These are phyloP conservation scores for Solenodon paradoxus DNA, from an alignment of 2,113 vertebrate genomes.

Conservation along the genomic window DNA sequence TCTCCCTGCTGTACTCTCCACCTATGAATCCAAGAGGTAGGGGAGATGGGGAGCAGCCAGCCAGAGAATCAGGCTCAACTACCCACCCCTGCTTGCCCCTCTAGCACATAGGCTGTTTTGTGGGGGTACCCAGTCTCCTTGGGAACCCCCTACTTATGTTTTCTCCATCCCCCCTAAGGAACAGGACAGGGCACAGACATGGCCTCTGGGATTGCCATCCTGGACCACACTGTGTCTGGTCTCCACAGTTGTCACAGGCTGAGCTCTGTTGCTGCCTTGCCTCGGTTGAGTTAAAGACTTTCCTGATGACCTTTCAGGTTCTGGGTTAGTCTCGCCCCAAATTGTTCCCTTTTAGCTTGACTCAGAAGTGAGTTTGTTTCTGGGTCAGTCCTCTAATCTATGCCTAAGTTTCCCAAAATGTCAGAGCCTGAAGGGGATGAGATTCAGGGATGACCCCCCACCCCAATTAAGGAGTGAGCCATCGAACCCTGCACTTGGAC, in stretches of 20 bases:
- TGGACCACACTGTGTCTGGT: rapidly evolving
- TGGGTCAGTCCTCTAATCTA: not conserved
- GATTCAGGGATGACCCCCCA: not conserved
- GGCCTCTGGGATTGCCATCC: not conserved
- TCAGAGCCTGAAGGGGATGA: not conserved
- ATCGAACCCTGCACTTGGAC: not conserved
- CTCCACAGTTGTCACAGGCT: not conserved
- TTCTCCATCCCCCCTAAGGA: not conserved
- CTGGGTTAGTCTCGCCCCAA: not conserved
- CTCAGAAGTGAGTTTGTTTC: not conserved
- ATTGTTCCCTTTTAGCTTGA: not conserved
- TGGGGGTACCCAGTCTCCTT: not conserved
- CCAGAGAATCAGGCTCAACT: not conserved
- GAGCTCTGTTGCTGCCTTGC: not conserved
- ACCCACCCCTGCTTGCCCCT: not conserved
- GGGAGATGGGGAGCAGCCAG: not conserved
- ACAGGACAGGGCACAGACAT: not conserved
- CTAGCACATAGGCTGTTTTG: not conserved
- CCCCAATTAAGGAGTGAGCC: not conserved
- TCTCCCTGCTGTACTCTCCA: not conserved
- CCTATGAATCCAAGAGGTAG: not conserved
- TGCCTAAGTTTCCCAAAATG: not conserved
- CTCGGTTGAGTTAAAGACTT: not conserved
- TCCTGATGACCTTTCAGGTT: not conserved
- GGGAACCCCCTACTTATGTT: not conserved